Base-by-base conservation (phyloP, 2,888 invertebrate species). In the Branchellion lobata region DNA sequence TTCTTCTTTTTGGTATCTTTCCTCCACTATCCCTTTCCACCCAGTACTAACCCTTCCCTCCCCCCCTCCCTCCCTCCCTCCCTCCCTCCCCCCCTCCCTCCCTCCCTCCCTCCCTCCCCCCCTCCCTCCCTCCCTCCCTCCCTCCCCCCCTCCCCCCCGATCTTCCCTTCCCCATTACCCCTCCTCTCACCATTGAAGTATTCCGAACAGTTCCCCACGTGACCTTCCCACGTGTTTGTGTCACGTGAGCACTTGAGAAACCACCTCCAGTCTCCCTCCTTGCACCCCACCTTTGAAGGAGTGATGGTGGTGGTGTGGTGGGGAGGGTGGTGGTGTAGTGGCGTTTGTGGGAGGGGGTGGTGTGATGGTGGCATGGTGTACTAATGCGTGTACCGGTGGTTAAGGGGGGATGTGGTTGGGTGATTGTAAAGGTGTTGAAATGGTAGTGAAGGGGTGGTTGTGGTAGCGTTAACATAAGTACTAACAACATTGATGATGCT, bases 331-430 rank as follows among this genome's bases (percentile, higher is more conserved):
- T 29, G n/a, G 72, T 8, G 27, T 53, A 33, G 21, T 0, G 18
- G 29, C 1, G 14, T n/a, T 31, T 18, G 76, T 57, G 53, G 33
- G 53, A 21, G 47, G 21, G 31, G 18, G 36, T 72, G 34, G 34
- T 40, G 47, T 21, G 21, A 40, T 78, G 51, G 51, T 74, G 74
- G 34, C 33, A 80, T 80, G 51, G 40, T 80, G 53, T 72, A 80
- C 33, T 29, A 57, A 80, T 72, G 80, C 29, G 29, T 71, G 71
- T 8, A 71, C 29, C 14, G 27, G n/a, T 74, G 74, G 27, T 53
- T 51, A n/a, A 11, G 34, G 57, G 11, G 21, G 3, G 72, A 18
- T n/a, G 5, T 65, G 69, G 21, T 1, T 78, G 36, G 18, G 24
- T 69, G 78, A 11, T n/a, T 1, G 47, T 18, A 0, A n/a, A 18